Base-by-base conservation (phyloP, 2,888 invertebrate species). In the Mesoligia furuncula region DNA sequence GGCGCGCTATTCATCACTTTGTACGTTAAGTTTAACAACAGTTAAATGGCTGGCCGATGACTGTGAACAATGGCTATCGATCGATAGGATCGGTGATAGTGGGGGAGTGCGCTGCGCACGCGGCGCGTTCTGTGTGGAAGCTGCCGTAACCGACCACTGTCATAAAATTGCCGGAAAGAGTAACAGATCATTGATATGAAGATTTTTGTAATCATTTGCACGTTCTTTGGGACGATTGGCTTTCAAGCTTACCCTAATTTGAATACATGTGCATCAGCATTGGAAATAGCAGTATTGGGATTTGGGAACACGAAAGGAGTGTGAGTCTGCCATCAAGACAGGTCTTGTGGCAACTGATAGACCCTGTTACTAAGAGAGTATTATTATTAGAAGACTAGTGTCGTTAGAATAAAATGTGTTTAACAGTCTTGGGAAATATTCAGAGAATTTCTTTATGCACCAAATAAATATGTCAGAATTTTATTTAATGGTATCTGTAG, bases 21-120 rank as follows among this genome's bases (percentile, higher is more conserved):
- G 85, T 89, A 90, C 89, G 90, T 89, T 89, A 91, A 90, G 90
- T 91, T 90, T 90, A 90, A 91, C 91, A 91, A 91, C 92, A 91
- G 91, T 91, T 90, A 92, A 93, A 91, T 91, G 90, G 90, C 87
- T 88, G 87, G 88, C 90, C 90, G 92, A 92, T 92, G 94, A 92
- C 92, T 91, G 90, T 87, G 91, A 92, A 94, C 94, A 94, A 94
- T 93, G 90, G 92, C 89, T 93, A 94, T 93, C 94, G 83, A 86
- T 85, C 84, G 94, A 94, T 94, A 90, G 88, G 84, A 94, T 94
- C 93, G 89, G 76, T 86, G 94, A 94, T 95, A 94, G 75, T 73
- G 85, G 81, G 82, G 77, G 86, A 83, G 89, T 84, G 81, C 83
- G 81, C 77, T 81, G 87, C 88, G 88, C 90, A 90, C 84, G 90